phyloP scores from a whole-genome alignment of 2,888 invertebrate species.

The Chrysopilus asiliformis region DNA sequence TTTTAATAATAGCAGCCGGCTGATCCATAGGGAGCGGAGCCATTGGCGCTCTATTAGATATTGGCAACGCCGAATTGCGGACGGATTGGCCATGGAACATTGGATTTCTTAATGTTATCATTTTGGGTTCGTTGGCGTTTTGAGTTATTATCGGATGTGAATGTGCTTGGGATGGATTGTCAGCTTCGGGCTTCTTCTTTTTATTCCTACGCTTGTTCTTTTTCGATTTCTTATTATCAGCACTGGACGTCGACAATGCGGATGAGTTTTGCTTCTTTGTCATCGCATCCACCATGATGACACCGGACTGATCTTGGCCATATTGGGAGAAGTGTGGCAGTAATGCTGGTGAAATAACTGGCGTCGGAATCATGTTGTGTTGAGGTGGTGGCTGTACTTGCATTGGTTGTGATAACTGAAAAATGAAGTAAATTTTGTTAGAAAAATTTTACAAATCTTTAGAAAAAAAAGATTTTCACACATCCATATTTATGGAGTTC shows the following conservation, averaged over 20 bases:
- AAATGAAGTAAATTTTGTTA: too few relatives aligned
- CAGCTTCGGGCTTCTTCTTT: slow-evolving; percentile 17
- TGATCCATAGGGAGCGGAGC: slow-evolving; percentile 31
- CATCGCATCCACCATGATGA: slow-evolving; percentile 33
- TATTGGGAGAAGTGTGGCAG: slow-evolving; percentile 11
- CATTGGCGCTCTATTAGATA: slow-evolving; percentile 17
- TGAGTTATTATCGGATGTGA: too few relatives aligned
- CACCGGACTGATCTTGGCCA: slow-evolving; percentile 25
- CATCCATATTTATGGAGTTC: too few relatives aligned
- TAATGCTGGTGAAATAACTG: slow-evolving; percentile 6
- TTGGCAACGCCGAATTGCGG: slow-evolving; percentile 30
- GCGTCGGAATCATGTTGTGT: background rate
- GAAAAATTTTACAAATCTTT: too few relatives aligned
- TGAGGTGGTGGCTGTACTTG: slow-evolving; percentile 6
- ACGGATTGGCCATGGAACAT: slow-evolving; percentile 41
- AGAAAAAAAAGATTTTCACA: too few relatives aligned
- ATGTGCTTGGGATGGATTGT: slow-evolving; percentile 17
- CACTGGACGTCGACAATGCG: background rate
- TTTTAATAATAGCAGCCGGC: slow-evolving; percentile 53
- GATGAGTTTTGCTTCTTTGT: slow-evolving; percentile 20
- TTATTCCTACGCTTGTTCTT: slow-evolving; percentile 28
- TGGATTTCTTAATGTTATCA: slow-evolving; percentile 66
- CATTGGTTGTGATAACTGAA: slow-evolving; percentile 16
- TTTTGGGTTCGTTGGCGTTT: slow-evolving; percentile 40
- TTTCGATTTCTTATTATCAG: slow-evolving; percentile 21